Conservation (phyloP, 2,888 invertebrate genomes). For the Gryllus longicercus region DNA sequence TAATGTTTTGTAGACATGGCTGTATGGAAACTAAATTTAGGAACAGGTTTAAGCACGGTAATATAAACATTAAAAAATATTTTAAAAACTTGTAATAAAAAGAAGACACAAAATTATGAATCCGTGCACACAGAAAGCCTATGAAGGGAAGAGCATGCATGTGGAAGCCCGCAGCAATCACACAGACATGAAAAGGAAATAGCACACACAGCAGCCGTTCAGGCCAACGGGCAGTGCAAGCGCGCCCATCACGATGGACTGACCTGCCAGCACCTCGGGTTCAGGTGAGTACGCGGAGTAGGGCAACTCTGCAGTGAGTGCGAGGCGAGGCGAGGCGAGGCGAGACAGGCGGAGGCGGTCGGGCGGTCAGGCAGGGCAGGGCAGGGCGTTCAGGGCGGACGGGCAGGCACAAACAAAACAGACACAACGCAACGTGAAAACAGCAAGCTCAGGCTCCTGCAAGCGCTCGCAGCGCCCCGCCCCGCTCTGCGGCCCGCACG, state of each 20-base stretch:
- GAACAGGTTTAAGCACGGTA: no score
- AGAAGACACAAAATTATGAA: no score
- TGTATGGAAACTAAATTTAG: no score
- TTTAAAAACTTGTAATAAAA: no score
- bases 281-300: constrained; percentile 39
- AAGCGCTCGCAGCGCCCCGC: background rate
- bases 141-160: no score
- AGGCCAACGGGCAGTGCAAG: no score
- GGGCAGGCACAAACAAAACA: constrained; percentile 34
- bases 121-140: no score
- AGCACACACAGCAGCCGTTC: no score
- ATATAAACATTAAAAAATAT: no score
- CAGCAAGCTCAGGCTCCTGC: background rate
- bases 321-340: constrained; percentile 29
- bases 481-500: no score
- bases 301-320: constrained; percentile 38
- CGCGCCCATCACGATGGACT: constrained; percentile 27
- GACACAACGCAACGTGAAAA: constrained; percentile 30
- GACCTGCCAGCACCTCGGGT: constrained; percentile 39
- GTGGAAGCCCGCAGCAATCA: no score
- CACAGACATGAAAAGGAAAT: no score
- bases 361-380: background rate
- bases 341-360: background rate
- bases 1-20: background rate
- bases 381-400: background rate